Evolutionary conservation across 2,113 vertebrate genomes (phyloP).

Genomic region (Athene noctua): DNA sequence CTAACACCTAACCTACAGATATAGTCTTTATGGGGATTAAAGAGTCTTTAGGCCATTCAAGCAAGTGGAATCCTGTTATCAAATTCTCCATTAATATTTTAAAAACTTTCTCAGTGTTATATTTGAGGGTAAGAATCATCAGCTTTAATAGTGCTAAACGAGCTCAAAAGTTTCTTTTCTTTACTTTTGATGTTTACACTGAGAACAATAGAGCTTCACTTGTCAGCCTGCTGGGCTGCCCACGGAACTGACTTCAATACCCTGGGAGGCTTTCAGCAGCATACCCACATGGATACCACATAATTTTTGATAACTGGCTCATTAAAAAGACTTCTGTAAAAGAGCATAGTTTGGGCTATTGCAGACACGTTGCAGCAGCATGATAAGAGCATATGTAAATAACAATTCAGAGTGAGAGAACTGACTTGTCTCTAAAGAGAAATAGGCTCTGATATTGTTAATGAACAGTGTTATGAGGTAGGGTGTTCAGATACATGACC

Average conservation of each 20-base stretch:
- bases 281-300: not conserved
- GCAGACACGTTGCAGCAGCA: not conserved
- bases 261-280: not conserved
- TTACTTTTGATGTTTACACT: not conserved
- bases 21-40: not conserved
- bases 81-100: not conserved
- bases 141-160: not conserved
- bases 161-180: not conserved
- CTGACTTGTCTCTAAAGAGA: not conserved
- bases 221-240: not conserved
- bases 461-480: not conserved
- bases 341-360: not conserved
- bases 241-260: not conserved
- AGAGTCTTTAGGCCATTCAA: not conserved
- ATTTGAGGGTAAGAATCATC: not conserved
- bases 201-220: not conserved
- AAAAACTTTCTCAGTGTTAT: not conserved
- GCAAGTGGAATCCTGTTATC: not conserved
- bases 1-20: not conserved
- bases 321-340: not conserved
- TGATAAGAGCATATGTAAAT: not conserved
- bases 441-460: not conserved
- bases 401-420: not conserved
- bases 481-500: not conserved
- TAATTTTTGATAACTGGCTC: not conserved